Conservation (phyloP, 1,140 invertebrate species). For the Sarcophaga peregrina region DNA sequence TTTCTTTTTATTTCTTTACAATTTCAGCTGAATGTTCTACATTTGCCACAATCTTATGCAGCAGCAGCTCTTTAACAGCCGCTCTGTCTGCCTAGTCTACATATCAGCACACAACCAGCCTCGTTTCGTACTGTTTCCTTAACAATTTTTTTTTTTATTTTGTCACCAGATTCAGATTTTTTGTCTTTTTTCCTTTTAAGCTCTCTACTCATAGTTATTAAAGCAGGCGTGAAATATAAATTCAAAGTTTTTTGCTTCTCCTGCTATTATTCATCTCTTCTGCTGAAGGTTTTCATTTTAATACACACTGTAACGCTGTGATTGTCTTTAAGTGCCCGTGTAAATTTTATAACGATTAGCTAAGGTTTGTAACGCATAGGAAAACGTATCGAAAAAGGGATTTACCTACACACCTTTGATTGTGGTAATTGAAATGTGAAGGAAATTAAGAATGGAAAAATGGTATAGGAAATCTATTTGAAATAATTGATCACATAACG, state of each 20-base stretch:
- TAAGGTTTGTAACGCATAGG: too few relatives aligned
- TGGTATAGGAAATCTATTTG: too few relatives aligned
- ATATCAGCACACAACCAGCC: neutral
- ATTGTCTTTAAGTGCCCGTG: neutral
- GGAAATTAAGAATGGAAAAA: too few relatives aligned
- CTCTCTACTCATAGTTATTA: neutral
- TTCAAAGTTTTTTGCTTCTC: neutral
- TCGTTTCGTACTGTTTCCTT: neutral
- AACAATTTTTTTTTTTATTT: neutral
- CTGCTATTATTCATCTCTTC: neutral
- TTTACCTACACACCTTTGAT: too few relatives aligned
- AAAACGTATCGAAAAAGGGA: too few relatives aligned
- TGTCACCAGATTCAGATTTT: neutral
- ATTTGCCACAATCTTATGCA: too few relatives aligned
- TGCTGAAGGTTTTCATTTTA: neutral
- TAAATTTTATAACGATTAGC: too few relatives aligned
- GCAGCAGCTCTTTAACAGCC: neutral
- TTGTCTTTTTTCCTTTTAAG: neutral
- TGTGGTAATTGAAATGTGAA: too few relatives aligned
- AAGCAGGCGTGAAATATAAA: conserved; percentile 15
- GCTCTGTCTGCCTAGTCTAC: neutral
- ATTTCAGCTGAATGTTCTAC: too few relatives aligned
- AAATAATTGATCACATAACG: too few relatives aligned
- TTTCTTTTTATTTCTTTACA: conserved; percentile 4
- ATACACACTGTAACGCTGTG: too few relatives aligned